Base-by-base conservation (phyloP, 2,888 invertebrate genomes). In the Clistopyga incitator region DNA sequence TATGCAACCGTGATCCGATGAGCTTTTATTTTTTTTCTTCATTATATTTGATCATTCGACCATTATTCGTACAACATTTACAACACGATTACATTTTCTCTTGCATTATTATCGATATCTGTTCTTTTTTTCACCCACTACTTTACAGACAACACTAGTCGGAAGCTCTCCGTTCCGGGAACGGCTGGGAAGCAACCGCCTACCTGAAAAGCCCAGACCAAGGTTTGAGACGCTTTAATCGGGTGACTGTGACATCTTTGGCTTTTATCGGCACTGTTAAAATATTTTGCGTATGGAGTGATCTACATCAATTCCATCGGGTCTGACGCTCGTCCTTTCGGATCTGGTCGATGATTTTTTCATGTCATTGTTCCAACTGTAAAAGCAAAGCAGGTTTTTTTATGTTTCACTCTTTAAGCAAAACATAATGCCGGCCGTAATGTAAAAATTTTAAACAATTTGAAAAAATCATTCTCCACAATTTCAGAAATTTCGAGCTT, bases 101-200 rank as follows among this genome's bases (percentile, higher is more conserved):
- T 56, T 50, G 72, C 70, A 50, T 84, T 77, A 84, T 87, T 65
- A 76, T 77, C 83, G 84, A 47, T 77, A 70, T 87, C n/a, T n/a
- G n/a, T 74, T 87, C 86, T 88, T 64, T 61, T 64, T 87, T 75
- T 86, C 86, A 87, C 86, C 87, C 88, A 87, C 84, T 90, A 85
- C 86, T 92, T 94, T 95, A 87, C 95, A 95, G 95, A 95, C 94
- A 90, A 94, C 94, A 90, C 93, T 94, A 89, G 94, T 94, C 79
- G 94, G 95, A 84, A 97, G 96, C 94, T 97, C 97, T 89, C 97
- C 97, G 90, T 98, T 97, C 95, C 95, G 98, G 92, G 98, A 98
- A 94, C 96, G 98, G 86, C 95, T 98, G 87, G 98, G 98, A 93
- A 98, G 97, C 94, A 98, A 97, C 93, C 96, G 98, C 84, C 94